These are phyloP conservation scores for Eleutherodactylus coqui DNA, from an alignment of 2,797 vertebrate species.

Conservation along the genomic window DNA sequence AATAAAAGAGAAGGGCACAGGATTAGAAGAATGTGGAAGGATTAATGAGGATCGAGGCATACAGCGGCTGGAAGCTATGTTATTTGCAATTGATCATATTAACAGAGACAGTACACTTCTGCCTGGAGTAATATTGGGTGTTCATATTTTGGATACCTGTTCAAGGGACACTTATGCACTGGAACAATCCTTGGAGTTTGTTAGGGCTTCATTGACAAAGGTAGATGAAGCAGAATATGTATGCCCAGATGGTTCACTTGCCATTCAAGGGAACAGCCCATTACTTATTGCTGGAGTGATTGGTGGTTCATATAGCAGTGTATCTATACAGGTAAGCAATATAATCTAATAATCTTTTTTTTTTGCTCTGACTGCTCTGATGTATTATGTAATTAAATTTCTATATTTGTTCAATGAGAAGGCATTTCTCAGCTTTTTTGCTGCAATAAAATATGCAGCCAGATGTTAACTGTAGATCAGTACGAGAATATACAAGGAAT, in stretches of 20 bases:
- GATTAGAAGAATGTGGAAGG: constrained; percentile 93
- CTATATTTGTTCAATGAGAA: background rate
- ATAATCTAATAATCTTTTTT: background rate
- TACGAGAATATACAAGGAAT: too few relatives aligned
- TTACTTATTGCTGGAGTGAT: constrained; percentile 94
- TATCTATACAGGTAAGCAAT: constrained; percentile 94
- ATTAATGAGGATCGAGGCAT: constrained; percentile 96
- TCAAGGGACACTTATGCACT: constrained; percentile 95
- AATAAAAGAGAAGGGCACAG: constrained; percentile 93
- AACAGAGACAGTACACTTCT: constrained; percentile 87
- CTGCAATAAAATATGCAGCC: too few relatives aligned
- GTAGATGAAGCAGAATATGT: constrained; percentile 98
- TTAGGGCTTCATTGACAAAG: constrained; percentile 96
- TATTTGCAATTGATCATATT: constrained; percentile 97
- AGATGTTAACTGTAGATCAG: too few relatives aligned
- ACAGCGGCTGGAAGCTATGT: constrained; percentile 96
- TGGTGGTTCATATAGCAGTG: constrained; percentile 95
- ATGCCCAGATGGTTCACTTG: constrained; percentile 96
- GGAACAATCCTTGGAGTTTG: constrained; percentile 95
- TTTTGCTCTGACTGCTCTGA: background rate
- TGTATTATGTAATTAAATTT: background rate
- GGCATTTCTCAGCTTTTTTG: too few relatives aligned
- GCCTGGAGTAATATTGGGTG: constrained; percentile 91
- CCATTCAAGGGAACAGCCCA: constrained; percentile 92
- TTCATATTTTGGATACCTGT: constrained; percentile 97